Conservation (phyloP, 2,113 vertebrate genomes). For the Hypocryptadius cinnamomeus region DNA sequence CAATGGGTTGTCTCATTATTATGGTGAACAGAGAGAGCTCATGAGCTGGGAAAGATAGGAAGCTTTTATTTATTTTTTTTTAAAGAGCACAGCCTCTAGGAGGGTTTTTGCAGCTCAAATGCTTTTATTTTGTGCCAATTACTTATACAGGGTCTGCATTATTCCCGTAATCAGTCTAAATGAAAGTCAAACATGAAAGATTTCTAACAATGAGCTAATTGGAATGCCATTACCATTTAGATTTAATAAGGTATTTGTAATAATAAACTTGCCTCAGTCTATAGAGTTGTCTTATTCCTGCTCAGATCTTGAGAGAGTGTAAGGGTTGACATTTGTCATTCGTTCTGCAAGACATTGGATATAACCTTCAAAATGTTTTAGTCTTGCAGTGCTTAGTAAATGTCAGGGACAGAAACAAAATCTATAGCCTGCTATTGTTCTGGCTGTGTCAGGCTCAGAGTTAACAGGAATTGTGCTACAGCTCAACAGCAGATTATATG, state of each 20-base stretch:
- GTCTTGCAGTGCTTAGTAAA: not conserved
- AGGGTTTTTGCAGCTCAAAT: conserved; percentile 57
- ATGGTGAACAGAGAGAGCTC: conserved; percentile 57
- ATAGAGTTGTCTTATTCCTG: conserved; percentile 52
- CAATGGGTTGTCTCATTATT: conserved; percentile 66
- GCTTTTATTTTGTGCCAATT: conserved; percentile 68
- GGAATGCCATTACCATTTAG: conserved; percentile 65
- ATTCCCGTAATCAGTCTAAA: conserved; percentile 65
- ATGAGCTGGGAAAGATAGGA: conserved; percentile 65
- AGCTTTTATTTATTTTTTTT: conserved; percentile 62
- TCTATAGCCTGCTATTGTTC: conserved; percentile 28
- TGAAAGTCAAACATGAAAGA: conserved; percentile 69
- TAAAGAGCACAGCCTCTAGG: conserved; percentile 49
- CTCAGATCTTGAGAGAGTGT: conserved; percentile 37
- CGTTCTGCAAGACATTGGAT: conserved; percentile 1
- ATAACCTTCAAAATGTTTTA: conserved; percentile 55
- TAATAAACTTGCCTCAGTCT: conserved; percentile 58
- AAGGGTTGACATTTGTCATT: conserved; percentile 52
- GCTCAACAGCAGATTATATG: conserved; percentile 30
- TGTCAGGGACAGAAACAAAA: conserved; percentile 17
- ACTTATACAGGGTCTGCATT: conserved; percentile 64
- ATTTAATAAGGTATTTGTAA: conserved; percentile 67
- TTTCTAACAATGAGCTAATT: conserved; percentile 67
- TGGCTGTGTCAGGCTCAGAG: conserved; percentile 9
- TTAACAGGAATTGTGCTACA: conserved; percentile 39